A percentile compares a stretch with the other conserved stretches of the same genome.
Evolutionary conservation across 2,888 invertebrate species (phyloP).

Genomic region (Drosophila quasianomalipes): DNA sequence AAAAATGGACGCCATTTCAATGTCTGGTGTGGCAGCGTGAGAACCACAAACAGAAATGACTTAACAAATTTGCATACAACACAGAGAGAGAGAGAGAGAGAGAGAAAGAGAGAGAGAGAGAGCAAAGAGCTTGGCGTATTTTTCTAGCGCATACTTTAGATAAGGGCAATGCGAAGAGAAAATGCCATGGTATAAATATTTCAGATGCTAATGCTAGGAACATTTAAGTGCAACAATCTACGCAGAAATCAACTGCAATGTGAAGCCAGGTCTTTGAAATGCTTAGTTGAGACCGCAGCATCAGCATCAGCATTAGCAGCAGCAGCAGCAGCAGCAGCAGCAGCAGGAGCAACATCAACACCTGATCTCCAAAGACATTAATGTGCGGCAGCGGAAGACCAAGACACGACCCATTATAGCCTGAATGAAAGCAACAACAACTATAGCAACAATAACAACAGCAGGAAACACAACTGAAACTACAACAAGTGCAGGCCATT

Average conservation of each 20-base stretch:
- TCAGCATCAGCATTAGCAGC: conserved; percentile 47
- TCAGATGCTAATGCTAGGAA: conserved; percentile 69
- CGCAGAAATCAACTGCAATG: conserved; percentile 72
- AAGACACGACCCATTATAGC: conserved; percentile 67
- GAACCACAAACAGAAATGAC: conserved; percentile 79
- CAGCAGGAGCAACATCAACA: conserved; percentile 81
- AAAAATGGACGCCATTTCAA: conserved; percentile 49
- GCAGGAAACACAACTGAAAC: conserved; percentile 23
- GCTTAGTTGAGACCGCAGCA: conserved; percentile 44
- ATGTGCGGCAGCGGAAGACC: conserved; percentile 66
- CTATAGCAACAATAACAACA: conserved; percentile 11
- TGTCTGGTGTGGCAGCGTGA: conserved; percentile 71
- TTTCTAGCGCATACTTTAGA: conserved; percentile 62
- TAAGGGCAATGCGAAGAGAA: conserved; percentile 73
- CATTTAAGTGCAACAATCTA: conserved; percentile 77
- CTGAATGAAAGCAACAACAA: conserved; percentile 43
- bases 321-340: conserved; percentile 57
- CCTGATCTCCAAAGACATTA: conserved; percentile 83
- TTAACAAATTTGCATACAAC: conserved; percentile 76
- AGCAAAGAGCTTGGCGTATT: conserved; percentile 42
- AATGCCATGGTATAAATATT: conserved; percentile 74
- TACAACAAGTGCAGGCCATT: conserved; percentile 67
- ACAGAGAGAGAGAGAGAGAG: background rate
- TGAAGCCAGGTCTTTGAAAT: conserved; percentile 52
- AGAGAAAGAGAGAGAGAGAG: conserved; percentile 6